Percentiles rank a stretch among this genome's conserved stretches.
Conservation (phyloP, 2,888 invertebrate species). For the Lasioglossum vierecki region DNA sequence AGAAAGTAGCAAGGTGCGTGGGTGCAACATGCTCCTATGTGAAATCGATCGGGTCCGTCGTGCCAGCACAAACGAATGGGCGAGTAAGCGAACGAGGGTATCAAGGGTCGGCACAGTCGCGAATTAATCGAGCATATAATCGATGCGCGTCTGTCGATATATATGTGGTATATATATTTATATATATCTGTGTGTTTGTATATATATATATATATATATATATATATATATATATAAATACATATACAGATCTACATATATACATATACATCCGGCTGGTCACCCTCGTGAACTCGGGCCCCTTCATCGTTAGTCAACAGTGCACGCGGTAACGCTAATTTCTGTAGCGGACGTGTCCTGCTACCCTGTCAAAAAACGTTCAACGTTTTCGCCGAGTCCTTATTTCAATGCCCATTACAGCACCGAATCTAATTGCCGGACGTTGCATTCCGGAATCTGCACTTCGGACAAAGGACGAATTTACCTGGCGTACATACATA, state of each 20-base stretch:
- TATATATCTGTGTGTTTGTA: neutral
- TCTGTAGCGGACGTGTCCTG: conserved; percentile 73
- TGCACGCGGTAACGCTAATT: conserved; percentile 79
- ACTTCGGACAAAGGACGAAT: neutral
- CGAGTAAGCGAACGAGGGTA: conserved; percentile 69
- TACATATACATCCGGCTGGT: conserved; percentile 62
- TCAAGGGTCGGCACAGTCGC: conserved; percentile 78
- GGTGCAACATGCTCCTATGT: conserved; percentile 39
- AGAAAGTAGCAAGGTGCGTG: conserved; percentile 61
- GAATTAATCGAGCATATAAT: conserved; percentile 84
- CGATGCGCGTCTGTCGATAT: conserved; percentile 79
- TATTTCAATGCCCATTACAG: neutral
- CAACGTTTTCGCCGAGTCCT: conserved; percentile 22
- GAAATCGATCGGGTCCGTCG: conserved; percentile 63
- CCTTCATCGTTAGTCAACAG: conserved; percentile 77
- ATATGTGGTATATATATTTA: neutral
- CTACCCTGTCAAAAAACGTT: conserved; percentile 66
- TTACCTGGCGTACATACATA: neutral
- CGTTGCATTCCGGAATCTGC: neutral
- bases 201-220: neutral
- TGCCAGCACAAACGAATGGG: conserved; percentile 53
- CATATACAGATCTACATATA: neutral
- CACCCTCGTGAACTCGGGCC: conserved; percentile 75
- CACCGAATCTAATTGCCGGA: neutral
- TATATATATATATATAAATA: neutral